These are phyloP conservation scores for Chloebia gouldiae DNA, from an alignment of 2,113 vertebrate species.

Conservation along the genomic window DNA sequence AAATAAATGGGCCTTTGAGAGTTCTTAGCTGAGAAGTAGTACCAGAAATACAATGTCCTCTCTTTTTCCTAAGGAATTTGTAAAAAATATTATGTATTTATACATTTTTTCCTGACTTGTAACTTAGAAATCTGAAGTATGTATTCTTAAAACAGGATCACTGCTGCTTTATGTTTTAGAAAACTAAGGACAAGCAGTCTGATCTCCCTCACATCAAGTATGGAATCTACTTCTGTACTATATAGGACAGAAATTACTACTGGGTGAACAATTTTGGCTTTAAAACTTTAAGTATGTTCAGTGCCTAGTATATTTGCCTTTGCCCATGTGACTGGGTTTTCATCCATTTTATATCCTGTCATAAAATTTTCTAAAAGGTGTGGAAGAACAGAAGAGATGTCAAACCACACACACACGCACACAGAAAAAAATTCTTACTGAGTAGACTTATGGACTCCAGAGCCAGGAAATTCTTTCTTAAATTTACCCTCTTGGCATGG, in stretches of 20 bases:
- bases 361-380: not conserved
- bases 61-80: not conserved
- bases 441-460: not conserved
- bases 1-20: not conserved
- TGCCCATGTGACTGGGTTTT: not conserved
- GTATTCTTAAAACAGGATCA: not conserved
- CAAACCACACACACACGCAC: not conserved
- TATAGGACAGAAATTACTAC: not conserved
- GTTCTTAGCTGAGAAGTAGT: not conserved
- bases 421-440: not conserved
- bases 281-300: not conserved
- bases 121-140: not conserved
- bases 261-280: not conserved
- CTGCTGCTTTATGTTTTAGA: not conserved
- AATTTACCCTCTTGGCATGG: not conserved
- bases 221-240: not conserved
- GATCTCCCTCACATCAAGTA: not conserved
- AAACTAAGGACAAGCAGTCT: not conserved
- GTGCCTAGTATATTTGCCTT: not conserved
- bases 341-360: not conserved
- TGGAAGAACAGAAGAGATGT: not conserved
- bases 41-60: not conserved
- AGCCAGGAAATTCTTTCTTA: conserved; percentile 36
- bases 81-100: not conserved
- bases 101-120: not conserved